Evolutionary conservation across 2,113 vertebrate species (phyloP), one percentile per base, ranked within the genome.

Genomic region (Amphiprion percula): DNA sequence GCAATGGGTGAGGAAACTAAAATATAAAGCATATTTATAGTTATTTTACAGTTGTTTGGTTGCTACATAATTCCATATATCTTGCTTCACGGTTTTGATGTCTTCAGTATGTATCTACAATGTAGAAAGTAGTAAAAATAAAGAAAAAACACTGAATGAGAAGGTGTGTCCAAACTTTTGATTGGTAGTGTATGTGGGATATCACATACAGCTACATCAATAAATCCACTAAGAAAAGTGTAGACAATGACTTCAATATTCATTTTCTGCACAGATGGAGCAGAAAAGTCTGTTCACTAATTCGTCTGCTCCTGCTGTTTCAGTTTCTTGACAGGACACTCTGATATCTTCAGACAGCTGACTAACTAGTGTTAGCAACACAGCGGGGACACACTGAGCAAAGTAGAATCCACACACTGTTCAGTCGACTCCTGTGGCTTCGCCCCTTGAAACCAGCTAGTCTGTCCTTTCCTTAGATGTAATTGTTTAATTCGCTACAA

Each of bases 341-440:
- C 44, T 62, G 75, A 69, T 54, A 46, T 47, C 58, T 37, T 62
- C 37, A 55, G 75, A 77, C 66, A 77, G 30, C 75, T 63, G 58
- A 56, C 65, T 68, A 52, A 61, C 66, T 70, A 49, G 39, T n/a
- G 24, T 46, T 65, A 74, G 72, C 72, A 33, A 44, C 72, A 14
- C 72, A 65, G 61, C 72, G 55, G 72, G 72, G 41, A 70, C 50
- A 17, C 39, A 56, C 37, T 26, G 50, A 70, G 37, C 50, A 70
- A 64, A 64, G 59, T 30, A 17, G 39, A 63, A 63, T 33, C 5
- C 50, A 47, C 41, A 30, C 26, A 49, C 61, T 65, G 52, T 56
- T 74, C 19, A 15, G 24, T 41, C 41, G 61, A 28, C 66, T 55
- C 37, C 26, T 7, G 15, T 30, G 50, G 66, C 49, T 54, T 46